A percentile compares a stretch with the other conserved stretches of the same genome.
phyloP scores from a whole-genome alignment of 1,140 invertebrate species.

The Drosophila kurseongensis region DNA sequence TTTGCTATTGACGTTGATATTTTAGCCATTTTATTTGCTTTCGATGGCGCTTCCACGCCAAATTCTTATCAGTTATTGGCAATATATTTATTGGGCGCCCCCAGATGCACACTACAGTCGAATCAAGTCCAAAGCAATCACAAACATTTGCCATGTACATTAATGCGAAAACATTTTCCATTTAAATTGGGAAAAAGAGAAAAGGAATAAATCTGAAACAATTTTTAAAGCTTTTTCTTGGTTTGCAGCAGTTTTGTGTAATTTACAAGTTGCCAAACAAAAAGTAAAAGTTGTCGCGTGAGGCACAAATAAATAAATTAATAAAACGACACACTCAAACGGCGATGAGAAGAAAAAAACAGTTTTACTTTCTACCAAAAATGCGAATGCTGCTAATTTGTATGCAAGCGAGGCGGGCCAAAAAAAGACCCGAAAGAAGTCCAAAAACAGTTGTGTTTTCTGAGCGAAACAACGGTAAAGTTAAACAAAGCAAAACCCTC shows the following conservation, averaged over 20 bases:
- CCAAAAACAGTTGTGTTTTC: conserved; percentile 35
- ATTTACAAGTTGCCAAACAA: conserved; percentile 71
- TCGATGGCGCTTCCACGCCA: neutral
- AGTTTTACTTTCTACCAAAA: conserved; percentile 82
- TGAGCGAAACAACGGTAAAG: conserved; percentile 27
- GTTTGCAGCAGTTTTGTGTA: conserved; percentile 41
- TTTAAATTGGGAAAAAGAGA: conserved; percentile 2
- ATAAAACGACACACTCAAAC: conserved; percentile 47
- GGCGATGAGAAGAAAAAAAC: conserved; percentile 50
- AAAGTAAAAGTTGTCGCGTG: conserved; percentile 76
- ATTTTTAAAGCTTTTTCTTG: conserved; percentile 34
- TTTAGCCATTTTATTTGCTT: conserved; percentile 9
- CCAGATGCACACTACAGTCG: conserved; percentile 26
- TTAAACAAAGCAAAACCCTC: conserved; percentile 36
- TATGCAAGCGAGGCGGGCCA: conserved; percentile 67
- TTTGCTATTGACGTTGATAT: conserved; percentile 12
- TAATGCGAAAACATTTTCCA: conserved; percentile 28
- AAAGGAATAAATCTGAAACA: conserved; percentile 42
- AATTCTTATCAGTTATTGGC: conserved; percentile 13
- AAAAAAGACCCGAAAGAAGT: conserved; percentile 40
- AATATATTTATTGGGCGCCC: neutral
- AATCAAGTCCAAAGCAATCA: conserved; percentile 28
- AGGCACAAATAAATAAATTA: conserved; percentile 78
- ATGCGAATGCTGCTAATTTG: conserved; percentile 80
- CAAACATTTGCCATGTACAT: conserved; percentile 27